Evolutionary conservation across 2,888 invertebrate species (phyloP), one percentile per base, ranked within the genome.

Genomic region (Apamea crenata): DNA sequence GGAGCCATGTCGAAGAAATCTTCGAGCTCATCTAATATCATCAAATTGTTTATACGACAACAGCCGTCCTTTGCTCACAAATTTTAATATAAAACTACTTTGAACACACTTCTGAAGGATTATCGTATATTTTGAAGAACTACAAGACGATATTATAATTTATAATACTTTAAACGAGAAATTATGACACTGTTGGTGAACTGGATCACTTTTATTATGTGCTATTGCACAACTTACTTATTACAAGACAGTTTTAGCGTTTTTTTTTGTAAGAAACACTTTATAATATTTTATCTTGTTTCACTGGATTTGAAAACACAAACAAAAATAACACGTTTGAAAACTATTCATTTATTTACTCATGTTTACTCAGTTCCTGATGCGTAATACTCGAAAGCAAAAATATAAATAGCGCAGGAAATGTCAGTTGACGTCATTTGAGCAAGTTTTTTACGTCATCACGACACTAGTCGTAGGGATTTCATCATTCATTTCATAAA

Each of bases 1-100:
- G 96, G 96, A 92, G 96, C 94, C 96, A 97, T 97, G 69, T 92
- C 92, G 78, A 90, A 91, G 82, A 91, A 91, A 63, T 92, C 93
- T 32, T 89, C 81, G 18, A 87, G 74, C 82, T 89, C 83, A 86
- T 95, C 94, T 91, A 96, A 93, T 95, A 96, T 93, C 96, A 96
- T 96, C 92, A 94, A 96, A 93, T 85, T 89, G 87, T 88, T 91
- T 85, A 81, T 83, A 73, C 86, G 77, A 86, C 80, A 78, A 69
- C 32, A 63, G 78, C 79, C 77, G 82, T 77, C n/a, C 85, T 81
- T 70, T 70, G 65, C 47, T 78, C 83, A 50, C 78, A 81, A 81
- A 84, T 69, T 85, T 78, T 25, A 83, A 70, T 56, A 29, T 12
- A 40, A 59, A 66, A 69, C 21, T 66, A 59, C 61, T 74, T 63